Evolutionary conservation across 2,888 invertebrate genomes (phyloP).

Genomic region (Ornithoptera alexandrae): DNA sequence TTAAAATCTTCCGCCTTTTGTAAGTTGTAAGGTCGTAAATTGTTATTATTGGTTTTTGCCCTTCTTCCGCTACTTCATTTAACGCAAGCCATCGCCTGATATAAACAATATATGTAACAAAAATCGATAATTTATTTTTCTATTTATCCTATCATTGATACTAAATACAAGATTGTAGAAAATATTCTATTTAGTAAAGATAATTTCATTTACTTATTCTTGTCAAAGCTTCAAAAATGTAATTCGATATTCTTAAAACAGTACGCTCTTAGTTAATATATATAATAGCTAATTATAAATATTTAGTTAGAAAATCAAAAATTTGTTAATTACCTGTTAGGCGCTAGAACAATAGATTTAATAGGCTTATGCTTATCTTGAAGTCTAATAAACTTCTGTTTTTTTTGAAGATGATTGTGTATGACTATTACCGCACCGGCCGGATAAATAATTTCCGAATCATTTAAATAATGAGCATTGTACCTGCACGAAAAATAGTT

Average conservation of each 20-base stretch:
- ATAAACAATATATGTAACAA: slow-evolving; percentile 27
- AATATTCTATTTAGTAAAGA: too few species aligned
- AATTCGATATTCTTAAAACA: too few species aligned
- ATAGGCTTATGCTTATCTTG: slow-evolving; percentile 83
- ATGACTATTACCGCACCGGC: slow-evolving; percentile 88
- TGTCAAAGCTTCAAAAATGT: too few species aligned
- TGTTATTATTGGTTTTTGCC: slow-evolving; percentile 83
- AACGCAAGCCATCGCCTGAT: slow-evolving; percentile 83
- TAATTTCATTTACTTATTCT: too few species aligned
- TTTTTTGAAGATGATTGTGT: slow-evolving; percentile 85
- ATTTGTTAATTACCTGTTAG: slow-evolving; percentile 80
- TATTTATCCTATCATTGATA: too few species aligned
- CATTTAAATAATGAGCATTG: slow-evolving; percentile 86
- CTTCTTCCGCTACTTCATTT: slow-evolving; percentile 82
- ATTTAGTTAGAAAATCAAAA: too few species aligned
- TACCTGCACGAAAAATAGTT: slow-evolving; percentile 57
- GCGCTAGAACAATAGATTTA: slow-evolving; percentile 82
- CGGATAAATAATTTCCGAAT: slow-evolving; percentile 89
- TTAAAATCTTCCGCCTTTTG: slow-evolving; percentile 84
- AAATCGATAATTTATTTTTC: too few species aligned
- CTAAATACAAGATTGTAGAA: too few species aligned
- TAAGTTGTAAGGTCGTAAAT: slow-evolving; percentile 86
- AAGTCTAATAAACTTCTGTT: slow-evolving; percentile 86
- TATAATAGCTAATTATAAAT: too few species aligned
- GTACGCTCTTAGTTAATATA: too few species aligned